phyloP scores from a whole-genome alignment of 2,888 invertebrate genomes.

The Drosophila colorata region DNA sequence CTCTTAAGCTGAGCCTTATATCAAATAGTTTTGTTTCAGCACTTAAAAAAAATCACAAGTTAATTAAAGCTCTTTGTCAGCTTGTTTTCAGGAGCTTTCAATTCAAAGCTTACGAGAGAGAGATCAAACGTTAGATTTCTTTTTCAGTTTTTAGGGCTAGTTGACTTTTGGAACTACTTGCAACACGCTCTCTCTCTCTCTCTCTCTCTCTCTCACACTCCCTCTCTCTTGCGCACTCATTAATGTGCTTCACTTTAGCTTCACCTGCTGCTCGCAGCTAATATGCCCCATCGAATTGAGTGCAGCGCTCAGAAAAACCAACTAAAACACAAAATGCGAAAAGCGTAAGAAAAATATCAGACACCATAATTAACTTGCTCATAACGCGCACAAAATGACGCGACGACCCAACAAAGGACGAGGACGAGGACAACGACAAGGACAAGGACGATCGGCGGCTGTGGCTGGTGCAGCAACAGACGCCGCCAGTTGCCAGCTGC shows the following conservation, averaged over 20 bases:
- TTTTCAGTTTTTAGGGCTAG: no score
- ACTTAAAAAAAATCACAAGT: no score
- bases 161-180: no score
- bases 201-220: no score
- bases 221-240: not conserved
- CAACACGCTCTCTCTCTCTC: no score
- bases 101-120: no score
- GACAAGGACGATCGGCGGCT: constrained; percentile 31
- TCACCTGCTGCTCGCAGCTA: not conserved
- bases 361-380: constrained; percentile 78
- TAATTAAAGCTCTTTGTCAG: no score
- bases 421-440: constrained; percentile 14
- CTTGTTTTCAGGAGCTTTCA: no score
- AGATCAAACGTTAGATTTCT: no score
- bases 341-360: constrained; percentile 66
- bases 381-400: constrained; percentile 65
- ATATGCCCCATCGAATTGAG: constrained; percentile 16
- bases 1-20: no score
- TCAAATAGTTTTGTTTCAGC: no score
- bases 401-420: constrained; percentile 33
- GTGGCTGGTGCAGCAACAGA: constrained; percentile 7
- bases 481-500: constrained; percentile 62
- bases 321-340: constrained; percentile 20
- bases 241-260: not conserved
- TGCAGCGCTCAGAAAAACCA: constrained; percentile 16